Base-by-base conservation (phyloP, 1,140 invertebrate genomes). In the Mya arenaria region DNA sequence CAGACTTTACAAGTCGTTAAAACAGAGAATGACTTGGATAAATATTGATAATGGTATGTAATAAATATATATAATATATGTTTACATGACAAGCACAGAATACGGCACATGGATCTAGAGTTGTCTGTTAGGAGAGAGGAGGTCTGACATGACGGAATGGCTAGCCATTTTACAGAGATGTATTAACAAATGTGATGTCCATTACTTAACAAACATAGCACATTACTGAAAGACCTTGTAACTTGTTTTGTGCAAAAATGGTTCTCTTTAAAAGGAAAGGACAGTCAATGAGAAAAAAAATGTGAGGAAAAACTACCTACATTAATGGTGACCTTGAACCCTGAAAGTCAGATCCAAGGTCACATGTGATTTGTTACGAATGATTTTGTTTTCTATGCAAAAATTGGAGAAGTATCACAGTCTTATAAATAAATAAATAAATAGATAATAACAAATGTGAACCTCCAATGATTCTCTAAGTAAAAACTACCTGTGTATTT, bases 361-460 rank as follows among this genome's bases (percentile, higher is more conserved):
- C 65, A 68, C 65, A n/a, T 28, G 65, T 71, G 77, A 71, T 65
- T 77, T 71, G 41, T 68, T 65, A 68, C 39, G 60, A 52, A 80
- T 80, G 77, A 80, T 32, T 48, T 82, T 56, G 52, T 48, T 73
- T 73, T 82, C 69, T 74, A 82, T 82, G 79, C 79, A 82, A 82
- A 81, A 73, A 69, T 52, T 82, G 32, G 48, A 73, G 41, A 58
- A 52, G 41, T 82, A 82, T 82, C 79, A 82, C 79, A 82, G 79
- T 73, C 79, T 52, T 74, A 82, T 82, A 82, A 82, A 82, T 82
- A 82, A 82, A 82, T 82, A 82, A 82, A 82, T 82, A 82, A 82
- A 82, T 82, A 82, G 79, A 82, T 82, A 82, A 73, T 73, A 82
- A 73, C 69, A 82, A 82, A 73, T 56, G 79, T 82, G 79, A 82